phyloP scores from a whole-genome alignment of 2,888 invertebrate species.

The Callosobruchus maculatus region DNA sequence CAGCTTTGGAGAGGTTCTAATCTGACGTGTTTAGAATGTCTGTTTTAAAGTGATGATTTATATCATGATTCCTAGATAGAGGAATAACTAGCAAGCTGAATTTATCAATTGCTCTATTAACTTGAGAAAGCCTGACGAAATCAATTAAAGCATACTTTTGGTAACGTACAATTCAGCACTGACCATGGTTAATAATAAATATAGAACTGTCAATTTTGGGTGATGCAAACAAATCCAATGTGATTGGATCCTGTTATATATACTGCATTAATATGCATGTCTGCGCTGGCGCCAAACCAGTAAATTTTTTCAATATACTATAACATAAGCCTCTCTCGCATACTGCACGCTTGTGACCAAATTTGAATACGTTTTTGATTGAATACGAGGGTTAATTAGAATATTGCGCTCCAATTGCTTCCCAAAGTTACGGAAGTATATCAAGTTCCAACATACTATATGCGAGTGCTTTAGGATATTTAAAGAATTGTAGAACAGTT shows the following conservation, averaged over 20 bases:
- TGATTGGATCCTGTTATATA: not conserved
- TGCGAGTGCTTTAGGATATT: too few relatives aligned
- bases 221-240: not conserved
- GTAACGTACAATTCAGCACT: not conserved
- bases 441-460: too few relatives aligned
- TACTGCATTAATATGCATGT: not conserved
- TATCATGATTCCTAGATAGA: too few relatives aligned
- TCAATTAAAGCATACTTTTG: not conserved
- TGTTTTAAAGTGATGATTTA: too few relatives aligned
- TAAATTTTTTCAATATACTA: not conserved
- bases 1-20: too few relatives aligned
- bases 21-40: too few relatives aligned
- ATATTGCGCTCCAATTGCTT: too few relatives aligned
- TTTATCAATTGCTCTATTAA: too few relatives aligned
- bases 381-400: not conserved
- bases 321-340: not conserved
- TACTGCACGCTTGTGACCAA: not conserved
- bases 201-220: not conserved
- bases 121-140: not conserved
- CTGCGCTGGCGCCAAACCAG: not conserved
- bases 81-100: too few relatives aligned
- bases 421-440: too few relatives aligned
- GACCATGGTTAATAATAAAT: not conserved
- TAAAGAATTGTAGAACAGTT: too few relatives aligned
- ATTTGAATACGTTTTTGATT: too few relatives aligned